phyloP scores from a whole-genome alignment of 2,888 invertebrate genomes.

The Prosopocoilus inquinatus region DNA sequence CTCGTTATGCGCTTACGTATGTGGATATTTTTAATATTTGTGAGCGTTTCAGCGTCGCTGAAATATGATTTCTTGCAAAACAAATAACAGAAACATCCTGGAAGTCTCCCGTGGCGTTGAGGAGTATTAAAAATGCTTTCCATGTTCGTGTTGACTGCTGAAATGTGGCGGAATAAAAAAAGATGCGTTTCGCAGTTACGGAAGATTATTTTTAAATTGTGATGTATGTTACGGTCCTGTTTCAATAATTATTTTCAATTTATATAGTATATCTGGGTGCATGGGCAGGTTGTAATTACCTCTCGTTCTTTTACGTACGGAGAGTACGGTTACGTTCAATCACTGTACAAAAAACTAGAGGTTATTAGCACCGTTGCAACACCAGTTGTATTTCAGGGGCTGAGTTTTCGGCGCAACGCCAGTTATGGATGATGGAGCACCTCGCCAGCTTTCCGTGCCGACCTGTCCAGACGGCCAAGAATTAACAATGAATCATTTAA shows the following conservation, averaged over 20 bases:
- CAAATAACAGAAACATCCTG: too few species aligned
- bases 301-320: slow-evolving; percentile 8
- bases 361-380: slow-evolving; percentile 28
- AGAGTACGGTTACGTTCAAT: slow-evolving; percentile 17
- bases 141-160: too few species aligned
- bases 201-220: too few species aligned
- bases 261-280: slow-evolving; percentile 11
- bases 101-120: too few species aligned
- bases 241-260: slow-evolving; percentile 17
- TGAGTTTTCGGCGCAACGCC: slow-evolving; percentile 29
- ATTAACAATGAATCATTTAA: slow-evolving; percentile 33
- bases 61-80: too few species aligned
- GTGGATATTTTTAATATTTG: too few species aligned
- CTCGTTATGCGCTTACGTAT: too few species aligned
- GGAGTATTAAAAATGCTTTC: too few species aligned
- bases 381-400: slow-evolving; percentile 24
- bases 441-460: slow-evolving; percentile 26
- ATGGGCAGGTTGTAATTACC: slow-evolving; percentile 17
- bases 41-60: too few species aligned
- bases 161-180: too few species aligned
- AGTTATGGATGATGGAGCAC: slow-evolving; percentile 32
- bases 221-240: not conserved
- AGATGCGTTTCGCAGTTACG: too few species aligned
- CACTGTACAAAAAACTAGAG: slow-evolving; percentile 24
- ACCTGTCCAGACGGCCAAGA: slow-evolving; percentile 25